A percentile compares a stretch with the other conserved stretches of the same genome.
phyloP scores from a whole-genome alignment of 2,888 invertebrate genomes.

The Melanostoma scalare region DNA sequence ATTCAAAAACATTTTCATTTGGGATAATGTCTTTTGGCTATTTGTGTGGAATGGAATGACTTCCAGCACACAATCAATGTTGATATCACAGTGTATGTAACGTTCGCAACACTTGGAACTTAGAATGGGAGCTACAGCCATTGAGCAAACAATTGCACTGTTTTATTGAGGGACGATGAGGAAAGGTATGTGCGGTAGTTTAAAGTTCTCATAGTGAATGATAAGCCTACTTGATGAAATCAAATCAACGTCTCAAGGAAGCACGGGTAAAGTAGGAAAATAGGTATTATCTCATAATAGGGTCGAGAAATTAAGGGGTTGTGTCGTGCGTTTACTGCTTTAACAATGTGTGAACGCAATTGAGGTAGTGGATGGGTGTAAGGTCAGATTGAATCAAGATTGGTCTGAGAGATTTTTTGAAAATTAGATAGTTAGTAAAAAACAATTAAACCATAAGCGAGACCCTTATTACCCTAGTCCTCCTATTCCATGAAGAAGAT shows the following conservation, averaged over 20 bases:
- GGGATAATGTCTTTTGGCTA: slow-evolving; percentile 33
- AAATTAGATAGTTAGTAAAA: too few relatives aligned
- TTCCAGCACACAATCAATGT: slow-evolving; percentile 1
- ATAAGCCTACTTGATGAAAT: slow-evolving; percentile 19
- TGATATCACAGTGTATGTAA: neutral
- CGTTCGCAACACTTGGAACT: neutral
- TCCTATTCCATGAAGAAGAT: too few relatives aligned
- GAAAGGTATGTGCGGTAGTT: neutral
- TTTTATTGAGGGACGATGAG: slow-evolving; percentile 5
- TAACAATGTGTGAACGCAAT: too few relatives aligned
- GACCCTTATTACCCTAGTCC: too few relatives aligned
- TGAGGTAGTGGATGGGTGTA: too few relatives aligned
- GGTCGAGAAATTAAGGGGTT: neutral
- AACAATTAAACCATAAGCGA: too few relatives aligned
- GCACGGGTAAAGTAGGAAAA: neutral
- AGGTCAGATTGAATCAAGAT: too few relatives aligned
- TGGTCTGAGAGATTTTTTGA: neutral
- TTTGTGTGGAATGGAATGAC: slow-evolving; percentile 15
- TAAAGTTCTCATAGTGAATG: slow-evolving; percentile 3
- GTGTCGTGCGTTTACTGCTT: neutral
- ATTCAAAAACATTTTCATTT: slow-evolving; percentile 65
- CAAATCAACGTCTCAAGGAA: slow-evolving; percentile 38
- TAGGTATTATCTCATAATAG: neutral
- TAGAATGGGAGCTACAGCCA: neutral
- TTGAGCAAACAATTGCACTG: slow-evolving; percentile 12